Percentiles rank a stretch among this genome's conserved stretches.
Evolutionary conservation across 2,888 invertebrate species (phyloP).

Genomic region (Mactromeris polynyma): DNA sequence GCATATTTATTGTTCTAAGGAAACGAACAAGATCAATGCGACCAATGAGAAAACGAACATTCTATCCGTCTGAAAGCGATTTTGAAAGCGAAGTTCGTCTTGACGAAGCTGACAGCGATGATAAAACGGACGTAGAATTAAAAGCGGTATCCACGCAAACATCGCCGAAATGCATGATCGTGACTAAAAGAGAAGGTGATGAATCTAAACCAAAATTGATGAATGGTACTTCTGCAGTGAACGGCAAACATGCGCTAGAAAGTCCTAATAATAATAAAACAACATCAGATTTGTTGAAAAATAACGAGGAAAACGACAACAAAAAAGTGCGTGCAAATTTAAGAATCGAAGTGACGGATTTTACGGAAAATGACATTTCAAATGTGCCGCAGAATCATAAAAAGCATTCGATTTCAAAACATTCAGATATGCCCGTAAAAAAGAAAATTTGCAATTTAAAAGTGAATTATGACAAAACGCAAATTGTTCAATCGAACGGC

Average conservation of each 20-base stretch:
- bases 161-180: slow-evolving; percentile 54
- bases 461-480: slow-evolving; percentile 58
- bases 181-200: slow-evolving; percentile 38
- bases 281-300: slow-evolving; percentile 23
- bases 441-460: slow-evolving; percentile 64
- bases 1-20: slow-evolving; percentile 85
- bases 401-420: slow-evolving; percentile 8
- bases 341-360: slow-evolving; percentile 63
- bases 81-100: slow-evolving; percentile 70
- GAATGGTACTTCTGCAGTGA: slow-evolving; percentile 10
- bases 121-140: slow-evolving; percentile 64
- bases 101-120: slow-evolving; percentile 65
- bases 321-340: slow-evolving; percentile 35
- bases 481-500: slow-evolving; percentile 2
- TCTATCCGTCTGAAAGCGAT: slow-evolving; percentile 72
- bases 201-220: slow-evolving; percentile 29
- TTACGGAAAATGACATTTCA: slow-evolving; percentile 46
- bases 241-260: not conserved
- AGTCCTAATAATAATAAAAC: slow-evolving; percentile 47
- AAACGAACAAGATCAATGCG: slow-evolving; percentile 80
- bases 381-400: slow-evolving; percentile 17
- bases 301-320: slow-evolving; percentile 23
- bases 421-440: slow-evolving; percentile 27
- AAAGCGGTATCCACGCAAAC: slow-evolving; percentile 68
- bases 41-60: slow-evolving; percentile 64